Percentiles rank a stretch among this genome's conserved stretches.
These are phyloP conservation scores for Leontocebus nigricollis DNA, from an alignment of 2,797 vertebrate genomes.

Conservation along the genomic window DNA sequence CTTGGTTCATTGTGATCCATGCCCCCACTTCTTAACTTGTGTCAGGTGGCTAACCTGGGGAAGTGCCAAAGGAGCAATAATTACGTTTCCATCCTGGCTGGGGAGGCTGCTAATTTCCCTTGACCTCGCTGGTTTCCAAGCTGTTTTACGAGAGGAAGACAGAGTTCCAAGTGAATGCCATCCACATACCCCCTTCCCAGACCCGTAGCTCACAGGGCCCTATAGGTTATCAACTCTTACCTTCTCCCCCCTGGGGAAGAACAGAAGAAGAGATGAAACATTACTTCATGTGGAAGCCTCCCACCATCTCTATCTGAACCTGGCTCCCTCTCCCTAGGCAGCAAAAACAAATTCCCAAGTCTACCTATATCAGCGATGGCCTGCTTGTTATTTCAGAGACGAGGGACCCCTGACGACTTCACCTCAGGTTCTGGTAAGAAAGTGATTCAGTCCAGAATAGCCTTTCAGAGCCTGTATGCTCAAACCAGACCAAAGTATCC, in stretches of 20 bases:
- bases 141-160: neutral
- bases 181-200: neutral
- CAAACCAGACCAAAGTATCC: no score
- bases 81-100: conserved; percentile 14
- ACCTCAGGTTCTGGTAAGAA: neutral
- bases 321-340: neutral
- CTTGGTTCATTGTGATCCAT: neutral
- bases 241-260: neutral
- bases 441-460: neutral
- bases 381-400: neutral
- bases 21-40: neutral
- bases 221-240: neutral
- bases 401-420: neutral
- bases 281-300: neutral
- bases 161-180: neutral
- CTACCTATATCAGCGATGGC: neutral
- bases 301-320: neutral
- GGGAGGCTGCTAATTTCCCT: neutral
- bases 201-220: neutral
- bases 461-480: neutral
- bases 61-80: conserved; percentile 51
- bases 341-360: neutral
- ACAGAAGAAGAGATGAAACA: neutral
- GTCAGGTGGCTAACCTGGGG: neutral
- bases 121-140: conserved; percentile 16